phyloP scores from a whole-genome alignment of 2,888 invertebrate genomes.

The Tanytarsus gracilentus region DNA sequence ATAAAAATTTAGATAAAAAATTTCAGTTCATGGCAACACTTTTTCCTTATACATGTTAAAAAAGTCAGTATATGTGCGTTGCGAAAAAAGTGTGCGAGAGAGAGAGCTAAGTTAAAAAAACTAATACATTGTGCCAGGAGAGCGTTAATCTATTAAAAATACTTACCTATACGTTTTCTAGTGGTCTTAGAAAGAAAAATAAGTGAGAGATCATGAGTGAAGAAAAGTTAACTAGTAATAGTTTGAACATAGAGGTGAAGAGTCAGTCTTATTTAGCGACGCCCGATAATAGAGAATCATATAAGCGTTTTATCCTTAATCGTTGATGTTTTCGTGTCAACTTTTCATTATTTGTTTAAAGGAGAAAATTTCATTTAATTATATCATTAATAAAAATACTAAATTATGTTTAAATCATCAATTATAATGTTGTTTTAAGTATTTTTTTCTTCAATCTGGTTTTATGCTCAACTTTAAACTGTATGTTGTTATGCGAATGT shows the following conservation, averaged over 20 bases:
- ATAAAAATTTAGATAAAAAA: too few species aligned
- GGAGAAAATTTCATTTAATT: not conserved
- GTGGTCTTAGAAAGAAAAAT: not conserved
- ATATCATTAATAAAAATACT: conserved; percentile 27
- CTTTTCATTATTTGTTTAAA: conserved; percentile 7
- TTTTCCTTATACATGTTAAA: too few species aligned
- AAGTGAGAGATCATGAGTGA: conserved; percentile 14
- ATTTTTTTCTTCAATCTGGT: too few species aligned
- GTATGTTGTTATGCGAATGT: not conserved
- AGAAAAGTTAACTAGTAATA: conserved; percentile 24
- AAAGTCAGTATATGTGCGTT: too few species aligned
- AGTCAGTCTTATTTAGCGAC: too few species aligned
- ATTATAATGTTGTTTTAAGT: conserved; percentile 13
- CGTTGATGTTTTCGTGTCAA: conserved; percentile 16
- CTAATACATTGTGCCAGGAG: too few species aligned
- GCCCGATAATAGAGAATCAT: conserved; percentile 14
- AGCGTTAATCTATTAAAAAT: too few species aligned
- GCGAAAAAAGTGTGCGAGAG: too few species aligned
- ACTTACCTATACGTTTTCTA: too few species aligned
- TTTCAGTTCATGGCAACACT: too few species aligned
- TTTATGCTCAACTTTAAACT: too few species aligned
- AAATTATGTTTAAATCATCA: conserved; percentile 22
- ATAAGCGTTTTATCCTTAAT: conserved; percentile 14
- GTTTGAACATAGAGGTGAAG: conserved; percentile 11
- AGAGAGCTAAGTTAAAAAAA: too few species aligned